phyloP scores from a whole-genome alignment of 1,140 invertebrate genomes.

The Listronotus oregonensis region DNA sequence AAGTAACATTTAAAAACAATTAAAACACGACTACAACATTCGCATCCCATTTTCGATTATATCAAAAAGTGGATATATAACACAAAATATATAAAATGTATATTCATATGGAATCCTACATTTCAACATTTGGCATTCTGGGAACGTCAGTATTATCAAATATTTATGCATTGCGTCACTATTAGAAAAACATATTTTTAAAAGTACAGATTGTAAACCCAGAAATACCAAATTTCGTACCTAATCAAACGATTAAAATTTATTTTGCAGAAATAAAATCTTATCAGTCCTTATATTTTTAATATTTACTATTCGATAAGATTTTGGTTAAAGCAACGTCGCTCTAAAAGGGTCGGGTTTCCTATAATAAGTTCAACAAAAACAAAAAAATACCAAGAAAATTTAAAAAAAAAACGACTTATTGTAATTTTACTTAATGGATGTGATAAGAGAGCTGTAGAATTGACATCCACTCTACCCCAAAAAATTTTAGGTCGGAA shows the following conservation, averaged over 20 bases:
- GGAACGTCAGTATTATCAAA: not conserved
- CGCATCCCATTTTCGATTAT: not conserved
- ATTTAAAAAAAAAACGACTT: too few relatives aligned
- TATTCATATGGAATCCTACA: conserved; percentile 6
- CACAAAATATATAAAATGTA: conserved; percentile 6
- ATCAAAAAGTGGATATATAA: conserved; percentile 8
- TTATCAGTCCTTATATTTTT: conserved; percentile 6
- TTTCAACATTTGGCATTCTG: conserved; percentile 1
- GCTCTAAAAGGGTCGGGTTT: too few relatives aligned
- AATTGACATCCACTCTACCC: too few relatives aligned
- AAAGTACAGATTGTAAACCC: conserved; percentile 2
- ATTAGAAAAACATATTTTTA: not conserved
- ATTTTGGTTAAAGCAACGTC: not conserved
- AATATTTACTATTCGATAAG: not conserved
- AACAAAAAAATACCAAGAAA: too few relatives aligned
- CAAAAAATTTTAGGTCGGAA: too few relatives aligned
- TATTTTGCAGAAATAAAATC: conserved; percentile 3
- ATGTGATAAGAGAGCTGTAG: too few relatives aligned
- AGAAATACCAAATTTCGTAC: not conserved
- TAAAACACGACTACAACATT: conserved; percentile 34
- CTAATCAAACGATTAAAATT: not conserved
- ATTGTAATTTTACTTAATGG: too few relatives aligned
- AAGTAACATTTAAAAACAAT: conserved; percentile 36
- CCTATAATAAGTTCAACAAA: too few relatives aligned
- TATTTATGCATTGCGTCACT: not conserved